Evolutionary conservation across 2,888 invertebrate species (phyloP).

Genomic region (Agrotis exclamationis): DNA sequence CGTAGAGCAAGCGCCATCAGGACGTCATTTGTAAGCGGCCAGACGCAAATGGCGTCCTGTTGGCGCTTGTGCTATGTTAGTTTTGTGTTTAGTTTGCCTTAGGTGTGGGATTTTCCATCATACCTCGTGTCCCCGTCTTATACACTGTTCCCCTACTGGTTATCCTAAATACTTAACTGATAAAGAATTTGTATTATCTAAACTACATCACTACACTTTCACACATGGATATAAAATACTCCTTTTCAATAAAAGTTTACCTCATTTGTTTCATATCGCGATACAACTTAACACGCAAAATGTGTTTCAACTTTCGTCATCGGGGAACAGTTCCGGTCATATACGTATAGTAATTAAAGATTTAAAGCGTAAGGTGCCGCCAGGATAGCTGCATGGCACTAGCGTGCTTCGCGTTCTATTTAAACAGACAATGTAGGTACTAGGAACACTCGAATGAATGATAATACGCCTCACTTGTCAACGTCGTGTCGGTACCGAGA

Average conservation of each 20-base stretch:
- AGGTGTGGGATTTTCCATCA: no score
- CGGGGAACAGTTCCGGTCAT: conserved; percentile 56
- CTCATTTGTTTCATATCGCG: conserved; percentile 8
- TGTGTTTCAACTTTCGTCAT: conserved; percentile 22
- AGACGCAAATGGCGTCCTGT: no score
- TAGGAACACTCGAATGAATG: conserved; percentile 53
- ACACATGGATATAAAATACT: no score
- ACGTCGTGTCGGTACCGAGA: conserved; percentile 33
- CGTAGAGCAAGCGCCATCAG: no score
- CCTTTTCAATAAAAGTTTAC: background rate
- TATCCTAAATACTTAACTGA: background rate
- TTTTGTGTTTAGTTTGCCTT: no score
- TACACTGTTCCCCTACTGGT: no score
- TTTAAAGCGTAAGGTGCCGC: conserved; percentile 73
- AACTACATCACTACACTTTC: background rate
- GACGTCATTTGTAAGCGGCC: no score
- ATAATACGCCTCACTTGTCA: conserved; percentile 51
- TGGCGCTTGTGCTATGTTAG: no score
- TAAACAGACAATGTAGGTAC: conserved; percentile 54
- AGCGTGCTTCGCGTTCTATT: conserved; percentile 61
- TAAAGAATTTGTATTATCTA: background rate
- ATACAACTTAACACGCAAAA: conserved; percentile 14
- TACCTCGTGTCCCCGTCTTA: no score
- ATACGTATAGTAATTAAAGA: conserved; percentile 78
- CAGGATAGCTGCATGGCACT: conserved; percentile 56